These are phyloP conservation scores for Chrysocyon brachyurus DNA, from an alignment of 2,797 vertebrate species.

Conservation along the genomic window DNA sequence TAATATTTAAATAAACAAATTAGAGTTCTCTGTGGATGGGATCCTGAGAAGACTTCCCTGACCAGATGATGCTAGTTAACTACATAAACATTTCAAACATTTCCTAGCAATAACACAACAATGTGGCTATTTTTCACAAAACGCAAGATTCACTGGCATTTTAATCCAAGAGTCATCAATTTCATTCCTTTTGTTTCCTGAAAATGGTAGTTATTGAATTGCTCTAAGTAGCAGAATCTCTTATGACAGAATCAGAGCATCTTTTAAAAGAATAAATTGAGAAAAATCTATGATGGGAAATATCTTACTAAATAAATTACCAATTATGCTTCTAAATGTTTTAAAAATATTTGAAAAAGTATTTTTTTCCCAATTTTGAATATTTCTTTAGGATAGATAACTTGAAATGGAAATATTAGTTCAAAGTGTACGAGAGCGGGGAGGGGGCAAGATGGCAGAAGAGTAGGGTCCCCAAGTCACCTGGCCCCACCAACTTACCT, in stretches of 20 bases:
- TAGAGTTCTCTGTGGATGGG: neutral
- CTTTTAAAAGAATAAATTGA: neutral
- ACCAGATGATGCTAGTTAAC: neutral
- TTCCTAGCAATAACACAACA: neutral
- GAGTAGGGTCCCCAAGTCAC: too few species aligned
- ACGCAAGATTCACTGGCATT: neutral
- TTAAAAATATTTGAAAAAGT: neutral
- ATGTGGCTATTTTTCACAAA: neutral
- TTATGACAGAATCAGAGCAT: neutral
- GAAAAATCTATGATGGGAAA: neutral
- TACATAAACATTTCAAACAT: conserved; percentile 45
- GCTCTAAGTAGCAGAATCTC: neutral
- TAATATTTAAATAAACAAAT: neutral
- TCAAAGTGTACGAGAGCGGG: neutral
- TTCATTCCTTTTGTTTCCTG: neutral
- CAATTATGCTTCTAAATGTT: conserved; percentile 1
- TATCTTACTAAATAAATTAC: neutral
- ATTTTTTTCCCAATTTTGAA: neutral
- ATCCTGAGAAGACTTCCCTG: neutral
- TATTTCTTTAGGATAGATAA: neutral
- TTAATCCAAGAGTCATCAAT: conserved; percentile 13
- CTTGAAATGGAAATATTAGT: conserved; percentile 7
- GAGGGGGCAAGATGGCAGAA: too few species aligned
- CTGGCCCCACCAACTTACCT: too few species aligned
- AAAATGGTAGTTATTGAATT: neutral